A percentile compares a stretch with the other conserved stretches of the same genome.
Evolutionary conservation across 2,113 vertebrate genomes (phyloP).

Genomic region (Butorides virescens): DNA sequence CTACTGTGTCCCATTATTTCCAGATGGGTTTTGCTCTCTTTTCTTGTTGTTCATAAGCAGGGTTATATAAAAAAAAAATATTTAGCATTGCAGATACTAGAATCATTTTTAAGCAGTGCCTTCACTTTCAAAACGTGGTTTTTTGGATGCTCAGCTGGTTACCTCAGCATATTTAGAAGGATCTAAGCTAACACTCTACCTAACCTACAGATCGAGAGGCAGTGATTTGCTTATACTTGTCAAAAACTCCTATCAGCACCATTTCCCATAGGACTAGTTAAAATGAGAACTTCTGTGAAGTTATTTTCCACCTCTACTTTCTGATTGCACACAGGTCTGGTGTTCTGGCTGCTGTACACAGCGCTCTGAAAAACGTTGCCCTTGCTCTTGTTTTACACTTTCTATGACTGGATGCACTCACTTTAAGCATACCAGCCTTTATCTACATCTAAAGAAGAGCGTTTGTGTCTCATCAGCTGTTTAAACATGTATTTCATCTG

Average conservation of each 20-base stretch:
- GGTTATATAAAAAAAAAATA: background rate
- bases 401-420: background rate
- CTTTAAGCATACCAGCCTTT: background rate
- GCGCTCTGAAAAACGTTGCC: rapidly evolving
- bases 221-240: background rate
- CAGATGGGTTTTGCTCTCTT: background rate
- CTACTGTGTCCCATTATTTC: background rate
- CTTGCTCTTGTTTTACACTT: background rate
- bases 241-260: background rate
- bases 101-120: background rate
- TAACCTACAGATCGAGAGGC: background rate
- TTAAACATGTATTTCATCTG: background rate
- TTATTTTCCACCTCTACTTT: background rate
- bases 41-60: background rate
- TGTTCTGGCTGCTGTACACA: background rate
- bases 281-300: background rate
- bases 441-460: background rate
- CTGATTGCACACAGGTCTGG: background rate
- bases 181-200: background rate
- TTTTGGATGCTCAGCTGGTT: background rate
- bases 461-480: background rate
- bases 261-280: background rate
- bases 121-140: background rate
- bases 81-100: background rate
- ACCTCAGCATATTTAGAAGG: background rate